A percentile compares a stretch with the other conserved stretches of the same genome.
Conservation (phyloP, 35 echinoderm and acorn worm genomes). For the Ophiothrix spiculata region DNA sequence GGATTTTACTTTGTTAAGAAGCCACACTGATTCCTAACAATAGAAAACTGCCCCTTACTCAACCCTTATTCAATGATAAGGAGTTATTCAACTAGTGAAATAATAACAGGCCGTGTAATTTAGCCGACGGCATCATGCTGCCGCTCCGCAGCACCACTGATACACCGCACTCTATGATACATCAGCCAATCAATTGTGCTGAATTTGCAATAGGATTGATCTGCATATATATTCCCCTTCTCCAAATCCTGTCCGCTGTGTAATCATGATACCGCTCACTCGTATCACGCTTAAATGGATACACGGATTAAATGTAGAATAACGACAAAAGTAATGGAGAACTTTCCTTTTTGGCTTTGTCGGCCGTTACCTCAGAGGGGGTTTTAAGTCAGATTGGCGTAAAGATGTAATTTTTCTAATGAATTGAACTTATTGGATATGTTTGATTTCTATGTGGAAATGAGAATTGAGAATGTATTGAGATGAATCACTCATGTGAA, state of each 20-base stretch:
- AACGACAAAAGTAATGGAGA: neutral
- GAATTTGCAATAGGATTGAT: slow-evolving; percentile 3
- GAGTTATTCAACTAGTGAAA: too few species aligned
- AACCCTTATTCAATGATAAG: too few species aligned
- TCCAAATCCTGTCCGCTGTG: neutral
- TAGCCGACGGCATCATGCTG: neutral
- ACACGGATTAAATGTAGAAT: neutral
- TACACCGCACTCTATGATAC: neutral
- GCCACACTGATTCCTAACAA: too few species aligned
- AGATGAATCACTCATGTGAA: neutral
- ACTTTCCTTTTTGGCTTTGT: too few species aligned
- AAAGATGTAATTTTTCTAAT: slow-evolving; percentile 17
- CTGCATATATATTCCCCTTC: neutral
- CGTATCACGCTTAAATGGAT: neutral
- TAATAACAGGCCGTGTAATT: neutral
- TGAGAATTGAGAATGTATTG: neutral
- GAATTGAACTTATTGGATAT: neutral
- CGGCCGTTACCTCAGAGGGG: neutral
- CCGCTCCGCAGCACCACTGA: too few species aligned
- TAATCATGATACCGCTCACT: neutral
- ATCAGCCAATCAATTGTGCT: neutral
- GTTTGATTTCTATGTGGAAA: neutral
- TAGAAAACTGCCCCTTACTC: too few species aligned
- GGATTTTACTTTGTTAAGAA: too few species aligned
- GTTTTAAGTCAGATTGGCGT: neutral